Base-by-base conservation (phyloP, 2,888 invertebrate genomes). In the Parasteatoda lunata region DNA sequence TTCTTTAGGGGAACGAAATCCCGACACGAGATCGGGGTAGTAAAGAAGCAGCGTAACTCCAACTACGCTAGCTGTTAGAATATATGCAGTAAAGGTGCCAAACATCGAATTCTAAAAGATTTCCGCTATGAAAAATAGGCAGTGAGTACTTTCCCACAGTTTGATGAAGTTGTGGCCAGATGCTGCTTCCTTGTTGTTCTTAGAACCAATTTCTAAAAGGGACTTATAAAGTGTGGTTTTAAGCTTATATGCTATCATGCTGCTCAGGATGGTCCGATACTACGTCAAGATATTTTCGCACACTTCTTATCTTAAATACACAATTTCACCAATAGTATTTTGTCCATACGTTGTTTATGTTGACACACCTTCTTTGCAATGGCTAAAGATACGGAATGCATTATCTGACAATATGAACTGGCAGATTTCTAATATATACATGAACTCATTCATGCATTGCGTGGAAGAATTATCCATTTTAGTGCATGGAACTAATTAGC, bases 261-360 rank as follows among this genome's bases (percentile, higher is more conserved):
- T 13, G 59, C 51, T 48, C 15, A 80, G 64, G 8, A 49, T 80
- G 80, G 80, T 80, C n/a, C 66, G 80, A 80, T 80, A 65, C 47
- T 52, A 80, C 80, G 80, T 80, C 73, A 80, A 13, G 9, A 1
- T 72, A 72, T 72, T 80, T 80, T 52, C 45, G 52, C 52, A 49
- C 30, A 30, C 4, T 4, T 9, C 66, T 80, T 80, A 80, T 80
- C 80, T 8, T 9, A 8, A 59, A 59, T 13, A 8, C 30, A 64
- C 15, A 8, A 30, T 30, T 30, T 30, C 30, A 0, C 5, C 66
- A 51, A 69, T 68, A 77, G 52, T 13, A 48, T 11, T 47, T 13
- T 6, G 68, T 45, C 11, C 48, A n/a, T 54, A 54, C 48, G 45
- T 11, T 66, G 13, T 30, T 30, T 30, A 30, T 30, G 30, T 30